Evolutionary conservation across 1,140 invertebrate species (phyloP), one percentile per base, ranked within the genome.

Genomic region (Macrocentrus cingulum): DNA sequence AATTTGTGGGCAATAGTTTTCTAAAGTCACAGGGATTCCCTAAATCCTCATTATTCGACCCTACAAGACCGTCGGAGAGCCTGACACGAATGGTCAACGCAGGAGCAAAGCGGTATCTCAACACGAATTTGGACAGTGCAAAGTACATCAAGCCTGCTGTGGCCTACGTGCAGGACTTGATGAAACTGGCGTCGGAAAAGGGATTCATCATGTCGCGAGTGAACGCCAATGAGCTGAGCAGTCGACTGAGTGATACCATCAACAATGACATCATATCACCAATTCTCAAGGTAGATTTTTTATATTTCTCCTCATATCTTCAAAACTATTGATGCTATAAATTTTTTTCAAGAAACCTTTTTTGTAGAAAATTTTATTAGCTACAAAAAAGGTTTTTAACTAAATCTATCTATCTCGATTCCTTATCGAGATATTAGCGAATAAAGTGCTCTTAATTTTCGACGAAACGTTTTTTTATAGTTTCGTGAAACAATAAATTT

Each of bases 191-290:
- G 1, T 84, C 89, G 52, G 75, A 84, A 25, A 84, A 86, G 58
- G 85, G 87, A 6, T 80, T 88, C 41, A 77, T 84, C 20, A 82
- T 84, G 67, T 81, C 74, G 1, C 75, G 80, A 9, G 79, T 85
- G 16, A 82, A 84, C 66, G 76, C 84, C 25, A 82, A 84, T 68
- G 85, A 87, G 61, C 75, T 92, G 0, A 88, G 88, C n/a, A 84
- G 88, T 66, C 85, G 86, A 70, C 66, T 92, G 18, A 88, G 88
- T 15, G 87, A 92, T 59, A 87, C 87, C 1, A 82, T 92, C 15
- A 91, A 91, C 75, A 77, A 90, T 64, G 89, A 91, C 73, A 82
- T 91, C 15, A 88, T 92, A 29, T 88, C 88, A 66, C 89, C 89
- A 0, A 81, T 91, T 15, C 82, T 90, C 4, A 84, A 88, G 67